A percentile compares a stretch with the other conserved stretches of the same genome.
These are phyloP conservation scores for Vireo griseus DNA, from an alignment of 2,797 vertebrate genomes.

Conservation along the genomic window DNA sequence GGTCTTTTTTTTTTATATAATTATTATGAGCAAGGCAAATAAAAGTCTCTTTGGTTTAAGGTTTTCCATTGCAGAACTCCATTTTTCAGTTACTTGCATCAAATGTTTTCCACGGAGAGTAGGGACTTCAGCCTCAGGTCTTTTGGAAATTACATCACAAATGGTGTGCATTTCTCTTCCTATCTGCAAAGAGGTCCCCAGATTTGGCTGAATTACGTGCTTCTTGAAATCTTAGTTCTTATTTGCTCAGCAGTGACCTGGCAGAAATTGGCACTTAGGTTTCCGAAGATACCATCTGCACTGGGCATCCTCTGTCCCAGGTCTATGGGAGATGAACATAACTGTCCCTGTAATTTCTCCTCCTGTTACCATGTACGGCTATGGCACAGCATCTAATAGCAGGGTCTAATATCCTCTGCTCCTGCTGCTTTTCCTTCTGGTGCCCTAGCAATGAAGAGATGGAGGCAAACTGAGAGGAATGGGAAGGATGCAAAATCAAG, in stretches of 20 bases:
- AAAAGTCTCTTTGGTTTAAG: not conserved
- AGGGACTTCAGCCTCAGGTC: not conserved
- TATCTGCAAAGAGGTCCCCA: not conserved
- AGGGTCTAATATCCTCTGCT: constrained; percentile 50
- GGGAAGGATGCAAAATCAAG: constrained; percentile 26
- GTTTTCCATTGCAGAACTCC: not conserved
- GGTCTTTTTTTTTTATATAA: not conserved
- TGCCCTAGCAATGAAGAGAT: constrained; percentile 5
- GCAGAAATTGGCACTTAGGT: not conserved
- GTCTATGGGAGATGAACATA: not conserved
- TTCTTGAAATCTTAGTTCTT: constrained; percentile 26
- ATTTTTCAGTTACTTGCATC: not conserved
- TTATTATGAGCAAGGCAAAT: not conserved
- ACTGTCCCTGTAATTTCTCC: constrained; percentile 41
- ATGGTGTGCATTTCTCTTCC: not conserved
- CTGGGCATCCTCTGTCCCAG: constrained; percentile 35
- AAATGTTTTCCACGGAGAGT: not conserved
- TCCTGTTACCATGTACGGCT: not conserved
- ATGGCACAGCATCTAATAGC: constrained; percentile 45
- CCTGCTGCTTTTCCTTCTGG: constrained; percentile 61
- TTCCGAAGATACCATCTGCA: constrained; percentile 46
- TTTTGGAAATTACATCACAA: not conserved
- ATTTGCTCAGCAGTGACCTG: constrained; percentile 8
- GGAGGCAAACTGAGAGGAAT: not conserved
- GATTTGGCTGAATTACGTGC: not conserved